phyloP scores from a whole-genome alignment of 2,113 vertebrate genomes.

The Barnardius zonarius region DNA sequence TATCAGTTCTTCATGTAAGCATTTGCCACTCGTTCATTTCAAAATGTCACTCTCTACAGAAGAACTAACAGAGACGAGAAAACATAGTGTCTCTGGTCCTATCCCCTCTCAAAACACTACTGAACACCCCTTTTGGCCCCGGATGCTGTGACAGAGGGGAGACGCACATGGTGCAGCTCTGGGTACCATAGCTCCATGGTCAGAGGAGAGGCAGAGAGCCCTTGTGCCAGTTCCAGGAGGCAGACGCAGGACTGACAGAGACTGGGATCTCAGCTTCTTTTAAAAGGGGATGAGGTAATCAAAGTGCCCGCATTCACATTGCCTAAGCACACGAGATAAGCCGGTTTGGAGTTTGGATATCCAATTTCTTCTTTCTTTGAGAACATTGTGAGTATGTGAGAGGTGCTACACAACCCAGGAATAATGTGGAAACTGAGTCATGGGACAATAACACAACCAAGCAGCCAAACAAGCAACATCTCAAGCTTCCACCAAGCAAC shows the following conservation, averaged over 20 bases:
- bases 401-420: background rate
- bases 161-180: background rate
- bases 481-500: background rate
- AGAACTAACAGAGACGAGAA: background rate
- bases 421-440: background rate
- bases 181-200: background rate
- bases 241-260: background rate
- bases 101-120: background rate
- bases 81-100: background rate
- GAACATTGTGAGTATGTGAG: background rate
- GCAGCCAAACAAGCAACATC: background rate
- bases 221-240: background rate
- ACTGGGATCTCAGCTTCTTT: background rate
- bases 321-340: background rate
- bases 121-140: background rate
- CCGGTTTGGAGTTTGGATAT: background rate
- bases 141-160: fast-evolving
- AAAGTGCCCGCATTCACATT: background rate
- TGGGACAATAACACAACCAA: background rate
- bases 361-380: background rate
- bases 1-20: background rate
- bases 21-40: background rate
- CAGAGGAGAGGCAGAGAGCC: background rate
- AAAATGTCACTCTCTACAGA: background rate
- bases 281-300: background rate